phyloP scores from a whole-genome alignment of 2,888 invertebrate genomes.

The Tetragonula carbonaria region DNA sequence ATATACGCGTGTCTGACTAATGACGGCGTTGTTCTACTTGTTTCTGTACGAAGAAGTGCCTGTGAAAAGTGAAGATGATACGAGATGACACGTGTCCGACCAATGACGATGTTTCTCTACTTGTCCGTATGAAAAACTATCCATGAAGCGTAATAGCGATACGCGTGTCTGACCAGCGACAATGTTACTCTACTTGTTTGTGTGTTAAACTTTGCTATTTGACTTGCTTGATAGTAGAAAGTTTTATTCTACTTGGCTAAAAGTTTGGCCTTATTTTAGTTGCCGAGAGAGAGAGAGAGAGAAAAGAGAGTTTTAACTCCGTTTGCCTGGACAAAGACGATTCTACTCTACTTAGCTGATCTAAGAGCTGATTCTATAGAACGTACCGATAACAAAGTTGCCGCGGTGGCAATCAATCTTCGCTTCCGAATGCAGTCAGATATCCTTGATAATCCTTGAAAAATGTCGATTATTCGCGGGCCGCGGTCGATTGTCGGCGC shows the following conservation, averaged over 20 bases:
- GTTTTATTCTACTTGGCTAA: neutral
- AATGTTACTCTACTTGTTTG: neutral
- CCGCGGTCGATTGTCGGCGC: neutral
- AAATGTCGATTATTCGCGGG: conserved; percentile 51
- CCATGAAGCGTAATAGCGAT: conserved; percentile 69
- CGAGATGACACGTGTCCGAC: no score
- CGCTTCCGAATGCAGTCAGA: conserved; percentile 29
- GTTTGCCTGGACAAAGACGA: neutral
- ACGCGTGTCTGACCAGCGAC: neutral
- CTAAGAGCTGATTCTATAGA: neutral
- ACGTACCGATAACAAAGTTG: conserved; percentile 51
- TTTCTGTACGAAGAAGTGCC: no score
- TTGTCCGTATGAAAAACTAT: neutral
- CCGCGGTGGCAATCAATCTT: conserved; percentile 19
- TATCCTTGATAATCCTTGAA: conserved; percentile 52
- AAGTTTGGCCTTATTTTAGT: neutral
- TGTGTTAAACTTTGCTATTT: neutral
- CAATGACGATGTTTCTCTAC: no score
- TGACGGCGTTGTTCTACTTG: no score
- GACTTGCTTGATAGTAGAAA: neutral
- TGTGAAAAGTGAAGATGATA: no score
- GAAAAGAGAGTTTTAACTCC: neutral
- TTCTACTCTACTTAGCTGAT: neutral
- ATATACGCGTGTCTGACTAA: no score
- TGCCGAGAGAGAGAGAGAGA: neutral